Evolutionary conservation across 1,140 invertebrate genomes (phyloP).

Genomic region (Sarcophaga peregrina): DNA sequence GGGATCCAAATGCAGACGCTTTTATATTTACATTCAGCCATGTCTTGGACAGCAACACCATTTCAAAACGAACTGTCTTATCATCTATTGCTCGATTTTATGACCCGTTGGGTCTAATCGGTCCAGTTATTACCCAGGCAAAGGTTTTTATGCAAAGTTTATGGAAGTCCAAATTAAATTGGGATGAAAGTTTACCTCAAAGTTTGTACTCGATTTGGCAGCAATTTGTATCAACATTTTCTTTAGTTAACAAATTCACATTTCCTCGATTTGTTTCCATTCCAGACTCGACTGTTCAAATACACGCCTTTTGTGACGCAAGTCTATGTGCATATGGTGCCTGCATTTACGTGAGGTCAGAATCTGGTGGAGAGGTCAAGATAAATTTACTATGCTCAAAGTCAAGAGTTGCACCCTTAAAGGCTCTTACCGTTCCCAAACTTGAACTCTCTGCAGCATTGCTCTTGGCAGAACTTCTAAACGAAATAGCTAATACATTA

Average conservation of each 20-base stretch:
- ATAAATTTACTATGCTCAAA: slow-evolving; percentile 11
- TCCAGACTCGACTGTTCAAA: neutral
- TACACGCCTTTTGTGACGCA: slow-evolving; percentile 14
- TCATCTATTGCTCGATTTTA: slow-evolving; percentile 50
- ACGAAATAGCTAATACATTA: no score
- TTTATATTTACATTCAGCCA: no score
- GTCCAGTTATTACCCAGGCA: slow-evolving; percentile 50
- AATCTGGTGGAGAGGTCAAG: neutral
- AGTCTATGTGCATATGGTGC: neutral
- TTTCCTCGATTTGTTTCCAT: slow-evolving; percentile 26
- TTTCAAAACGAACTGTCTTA: slow-evolving; percentile 50
- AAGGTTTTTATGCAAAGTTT: slow-evolving; percentile 19
- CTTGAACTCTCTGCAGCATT: no score
- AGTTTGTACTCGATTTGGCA: neutral
- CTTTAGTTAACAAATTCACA: neutral
- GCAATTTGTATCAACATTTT: neutral
- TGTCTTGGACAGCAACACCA: neutral
- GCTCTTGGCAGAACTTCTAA: no score
- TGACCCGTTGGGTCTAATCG: slow-evolving; percentile 57
- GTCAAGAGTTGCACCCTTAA: no score
- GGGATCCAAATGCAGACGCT: no score
- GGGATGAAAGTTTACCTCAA: slow-evolving; percentile 27
- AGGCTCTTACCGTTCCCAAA: no score
- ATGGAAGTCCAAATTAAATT: slow-evolving; percentile 22
- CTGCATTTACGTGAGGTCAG: neutral